These are phyloP conservation scores for Catharus minimus DNA, from an alignment of 2,113 vertebrate species.

Conservation along the genomic window DNA sequence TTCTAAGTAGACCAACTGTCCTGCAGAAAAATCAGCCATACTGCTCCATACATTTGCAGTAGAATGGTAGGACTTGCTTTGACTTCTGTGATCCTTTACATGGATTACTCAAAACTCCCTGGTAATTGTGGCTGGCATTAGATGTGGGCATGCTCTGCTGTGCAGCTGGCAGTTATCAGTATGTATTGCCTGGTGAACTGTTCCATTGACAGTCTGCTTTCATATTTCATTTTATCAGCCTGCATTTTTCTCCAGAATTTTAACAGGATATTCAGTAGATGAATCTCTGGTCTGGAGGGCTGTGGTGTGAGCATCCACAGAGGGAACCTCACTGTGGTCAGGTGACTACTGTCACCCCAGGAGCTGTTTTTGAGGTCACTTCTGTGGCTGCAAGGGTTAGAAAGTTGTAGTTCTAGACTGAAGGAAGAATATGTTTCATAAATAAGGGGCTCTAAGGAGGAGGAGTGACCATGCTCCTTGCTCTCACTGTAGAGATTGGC, in stretches of 20 bases:
- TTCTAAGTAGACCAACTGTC: background rate
- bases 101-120: background rate
- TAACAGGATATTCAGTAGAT: background rate
- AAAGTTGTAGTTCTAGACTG: background rate
- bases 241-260: background rate
- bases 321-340: background rate
- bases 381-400: background rate
- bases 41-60: background rate
- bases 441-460: background rate
- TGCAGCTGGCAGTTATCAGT: background rate
- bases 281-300: background rate
- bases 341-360: background rate
- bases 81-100: background rate
- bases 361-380: background rate
- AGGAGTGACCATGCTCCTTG: background rate
- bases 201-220: background rate
- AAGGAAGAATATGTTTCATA: background rate
- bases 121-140: background rate
- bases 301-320: background rate
- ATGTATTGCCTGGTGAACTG: background rate
- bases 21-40: background rate
- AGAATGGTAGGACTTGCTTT: background rate
- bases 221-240: background rate
- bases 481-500: rapidly evolving
- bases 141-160: background rate